Evolutionary conservation across 2,113 vertebrate genomes (phyloP).

Genomic region (Pseudorectes ferrugineus): DNA sequence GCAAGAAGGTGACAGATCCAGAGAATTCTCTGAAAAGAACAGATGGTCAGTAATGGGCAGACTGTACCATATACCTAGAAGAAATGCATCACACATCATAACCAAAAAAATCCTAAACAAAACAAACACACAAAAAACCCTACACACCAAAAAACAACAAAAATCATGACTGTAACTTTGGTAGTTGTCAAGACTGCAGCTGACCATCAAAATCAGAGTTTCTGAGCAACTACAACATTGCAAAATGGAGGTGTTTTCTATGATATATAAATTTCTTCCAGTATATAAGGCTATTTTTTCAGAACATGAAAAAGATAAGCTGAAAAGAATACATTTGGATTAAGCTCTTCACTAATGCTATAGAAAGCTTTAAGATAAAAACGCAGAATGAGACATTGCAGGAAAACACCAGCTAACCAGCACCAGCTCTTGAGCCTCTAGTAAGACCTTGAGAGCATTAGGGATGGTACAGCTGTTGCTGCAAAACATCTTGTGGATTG

Average conservation of each 20-base stretch:
- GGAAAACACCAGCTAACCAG: background rate
- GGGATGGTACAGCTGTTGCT: background rate
- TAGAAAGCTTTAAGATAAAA: background rate
- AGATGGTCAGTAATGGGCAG: background rate
- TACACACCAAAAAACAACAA: background rate
- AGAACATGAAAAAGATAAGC: background rate
- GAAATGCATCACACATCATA: background rate
- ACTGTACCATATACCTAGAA: background rate
- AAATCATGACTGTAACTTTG: background rate
- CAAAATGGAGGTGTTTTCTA: background rate
- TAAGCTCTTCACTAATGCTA: background rate
- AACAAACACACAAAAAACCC: background rate
- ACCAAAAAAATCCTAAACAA: background rate
- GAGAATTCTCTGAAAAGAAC: background rate
- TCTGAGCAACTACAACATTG: background rate
- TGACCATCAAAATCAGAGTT: background rate
- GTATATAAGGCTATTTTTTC: background rate
- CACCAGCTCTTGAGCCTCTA: background rate
- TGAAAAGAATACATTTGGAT: background rate
- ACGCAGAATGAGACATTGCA: background rate
- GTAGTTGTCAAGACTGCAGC: background rate
- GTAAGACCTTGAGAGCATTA: background rate
- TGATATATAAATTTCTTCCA: background rate
- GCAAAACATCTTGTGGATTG: background rate
- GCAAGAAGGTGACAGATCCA: background rate